phyloP scores from a whole-genome alignment of 2,888 invertebrate species.

The Drosophila lacicola region DNA sequence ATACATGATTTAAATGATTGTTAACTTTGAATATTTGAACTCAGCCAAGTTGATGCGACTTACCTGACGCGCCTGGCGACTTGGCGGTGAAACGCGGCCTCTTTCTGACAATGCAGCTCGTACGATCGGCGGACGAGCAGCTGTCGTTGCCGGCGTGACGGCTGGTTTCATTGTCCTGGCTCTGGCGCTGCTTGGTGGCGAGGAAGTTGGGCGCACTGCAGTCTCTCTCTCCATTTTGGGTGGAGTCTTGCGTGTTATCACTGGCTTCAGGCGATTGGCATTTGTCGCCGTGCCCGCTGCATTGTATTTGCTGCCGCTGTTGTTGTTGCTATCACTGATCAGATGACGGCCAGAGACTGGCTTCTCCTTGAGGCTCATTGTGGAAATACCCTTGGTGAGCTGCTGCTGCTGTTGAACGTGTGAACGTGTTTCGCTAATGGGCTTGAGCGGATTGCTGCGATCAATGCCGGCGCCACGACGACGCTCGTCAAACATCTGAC shows the following conservation, averaged over 20 bases:
- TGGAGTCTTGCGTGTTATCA: constrained; percentile 82
- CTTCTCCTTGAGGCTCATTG: constrained; percentile 65
- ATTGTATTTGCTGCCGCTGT: constrained; percentile 50
- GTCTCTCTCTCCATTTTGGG: constrained; percentile 35
- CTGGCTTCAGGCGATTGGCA: constrained; percentile 81
- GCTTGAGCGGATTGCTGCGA: constrained; percentile 92
- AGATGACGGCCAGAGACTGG: constrained; percentile 20
- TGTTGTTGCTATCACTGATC: constrained; percentile 65
- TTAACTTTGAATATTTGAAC: constrained; percentile 3
- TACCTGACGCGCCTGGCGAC: constrained; percentile 38
- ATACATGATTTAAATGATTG: background rate
- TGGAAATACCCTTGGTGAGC: constrained; percentile 66
- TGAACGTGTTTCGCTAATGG: constrained; percentile 86
- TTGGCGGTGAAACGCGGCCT: constrained; percentile 29
- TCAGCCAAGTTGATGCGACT: constrained; percentile 19
- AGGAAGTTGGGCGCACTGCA: constrained; percentile 6
- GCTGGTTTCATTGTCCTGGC: constrained; percentile 1
- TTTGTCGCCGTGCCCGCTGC: constrained; percentile 35
- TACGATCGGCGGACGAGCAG: constrained; percentile 5
- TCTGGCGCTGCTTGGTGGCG: constrained; percentile 29
- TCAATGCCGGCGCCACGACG: constrained; percentile 91
- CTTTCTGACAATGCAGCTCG: constrained; percentile 8
- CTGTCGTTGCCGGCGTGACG: constrained; percentile 4
- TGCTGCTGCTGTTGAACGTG: constrained; percentile 37
- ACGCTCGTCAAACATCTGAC: constrained; percentile 94